Base-by-base conservation (phyloP, 2,113 vertebrate species). In the Calidris pugnax region DNA sequence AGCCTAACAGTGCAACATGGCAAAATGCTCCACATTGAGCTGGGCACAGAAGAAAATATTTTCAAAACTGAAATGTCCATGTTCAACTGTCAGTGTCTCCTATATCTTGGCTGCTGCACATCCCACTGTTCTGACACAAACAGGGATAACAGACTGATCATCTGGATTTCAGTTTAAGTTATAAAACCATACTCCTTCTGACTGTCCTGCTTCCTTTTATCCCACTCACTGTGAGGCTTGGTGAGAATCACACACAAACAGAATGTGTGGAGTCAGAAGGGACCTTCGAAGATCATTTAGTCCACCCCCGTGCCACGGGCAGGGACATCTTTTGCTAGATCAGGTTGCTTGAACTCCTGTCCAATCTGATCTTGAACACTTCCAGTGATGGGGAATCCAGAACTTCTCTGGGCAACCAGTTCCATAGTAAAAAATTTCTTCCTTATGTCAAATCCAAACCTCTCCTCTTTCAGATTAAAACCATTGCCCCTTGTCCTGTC, bases 161-260 rank as follows among this genome's bases (percentile, higher is more conserved):
- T 68, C 69, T 82, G 56, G 47, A 87, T 93, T 80, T 81, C 53
- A 66, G 68, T 28, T 68, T 89, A 76, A 79, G 21, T 69, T 57
- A 67, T n/a, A 74, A 96, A 90, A 87, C 41, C n/a, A 60, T 0
- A 0, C 18, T 84, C 37, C 32, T 83, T 43, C 84, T 83, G 84
- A 91, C 57, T 60, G 41, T 68, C 62, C 56, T 39, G 51, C 41
- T 95, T 95, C 84, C 84, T 95, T 87, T 91, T 33, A 90, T 85
- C 73, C 88, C 48, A 91, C 56, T 85, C 56, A 84, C 57, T 64
- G 47, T 15, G 68, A 27, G 16, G 16, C 43, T 81, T 91, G 62
- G 73, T 68, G 30, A 89, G 73, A 95, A 94, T 79, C 62, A 55
- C 91, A 93, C 50, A 53, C n/a, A 84, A 91, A 87, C 1, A 66